Percentiles rank a stretch among this genome's conserved stretches.
phyloP scores from a whole-genome alignment of 2,113 vertebrate genomes.

The Strix uralensis region DNA sequence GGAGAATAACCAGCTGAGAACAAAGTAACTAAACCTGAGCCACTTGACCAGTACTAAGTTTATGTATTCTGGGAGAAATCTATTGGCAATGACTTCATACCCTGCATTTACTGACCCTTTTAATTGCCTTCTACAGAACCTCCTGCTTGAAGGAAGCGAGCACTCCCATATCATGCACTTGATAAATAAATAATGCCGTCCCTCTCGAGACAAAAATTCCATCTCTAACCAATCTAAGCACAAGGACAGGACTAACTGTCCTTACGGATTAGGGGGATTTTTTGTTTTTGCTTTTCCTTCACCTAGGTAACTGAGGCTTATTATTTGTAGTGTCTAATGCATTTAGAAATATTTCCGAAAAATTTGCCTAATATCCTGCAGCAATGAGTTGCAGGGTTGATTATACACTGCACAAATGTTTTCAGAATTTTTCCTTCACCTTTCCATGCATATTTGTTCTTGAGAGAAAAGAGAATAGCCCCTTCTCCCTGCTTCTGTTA shows the following conservation, averaged over 20 bases:
- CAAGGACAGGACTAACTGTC: neutral
- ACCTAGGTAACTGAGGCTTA: neutral
- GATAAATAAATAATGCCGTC: slow-evolving; percentile 37
- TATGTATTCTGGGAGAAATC: neutral
- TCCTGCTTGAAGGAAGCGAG: neutral
- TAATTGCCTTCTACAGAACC: slow-evolving; percentile 10
- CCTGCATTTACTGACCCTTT: slow-evolving; percentile 25
- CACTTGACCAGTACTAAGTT: neutral
- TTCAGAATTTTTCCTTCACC: slow-evolving; percentile 24
- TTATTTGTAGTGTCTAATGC: neutral
- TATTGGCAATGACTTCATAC: neutral
- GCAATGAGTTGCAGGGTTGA: slow-evolving; percentile 12
- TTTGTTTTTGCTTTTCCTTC: neutral
- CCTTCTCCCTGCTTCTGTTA: slow-evolving; percentile 6
- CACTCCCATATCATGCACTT: neutral
- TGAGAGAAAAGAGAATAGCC: slow-evolving; percentile 35
- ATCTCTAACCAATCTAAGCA: neutral
- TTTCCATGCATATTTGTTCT: slow-evolving; percentile 10
- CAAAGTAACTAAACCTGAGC: neutral
- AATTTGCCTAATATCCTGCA: slow-evolving; percentile 13
- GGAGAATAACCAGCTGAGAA: neutral
- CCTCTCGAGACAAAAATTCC: slow-evolving; percentile 21
- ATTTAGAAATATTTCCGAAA: slow-evolving; percentile 8
- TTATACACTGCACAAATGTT: slow-evolving; percentile 2
- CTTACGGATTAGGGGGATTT: neutral